Percentiles rank a stretch among this genome's conserved stretches.
phyloP scores from a whole-genome alignment of 2,888 invertebrate species.

The Mactromeris polynyma region DNA sequence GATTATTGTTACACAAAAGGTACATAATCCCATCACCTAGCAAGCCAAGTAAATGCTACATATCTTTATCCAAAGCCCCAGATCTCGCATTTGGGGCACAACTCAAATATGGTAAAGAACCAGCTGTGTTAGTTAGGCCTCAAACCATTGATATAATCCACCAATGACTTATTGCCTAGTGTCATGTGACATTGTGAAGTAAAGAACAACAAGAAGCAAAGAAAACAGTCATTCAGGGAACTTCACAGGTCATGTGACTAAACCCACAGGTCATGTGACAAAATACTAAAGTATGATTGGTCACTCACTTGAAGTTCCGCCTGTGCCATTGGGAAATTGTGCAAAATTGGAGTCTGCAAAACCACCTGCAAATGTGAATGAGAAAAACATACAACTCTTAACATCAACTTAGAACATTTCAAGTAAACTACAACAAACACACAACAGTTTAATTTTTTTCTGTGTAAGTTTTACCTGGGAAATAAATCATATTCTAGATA shows the following conservation, averaged over 20 bases:
- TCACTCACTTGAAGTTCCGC: conserved; percentile 64
- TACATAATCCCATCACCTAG: not conserved
- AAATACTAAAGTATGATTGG: conserved; percentile 15
- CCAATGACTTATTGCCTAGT: not conserved
- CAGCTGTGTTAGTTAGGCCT: too few relatives aligned
- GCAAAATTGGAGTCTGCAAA: conserved; percentile 63
- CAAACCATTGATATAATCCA: too few relatives aligned
- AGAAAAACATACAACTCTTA: too few relatives aligned
- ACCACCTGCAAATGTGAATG: conserved; percentile 38
- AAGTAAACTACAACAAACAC: too few relatives aligned
- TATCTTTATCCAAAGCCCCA: not conserved
- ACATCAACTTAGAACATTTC: too few relatives aligned
- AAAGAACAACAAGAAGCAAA: not conserved
- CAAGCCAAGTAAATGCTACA: not conserved
- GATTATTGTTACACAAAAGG: not conserved
- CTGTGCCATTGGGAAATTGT: conserved; percentile 63
- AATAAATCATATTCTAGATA: too few relatives aligned
- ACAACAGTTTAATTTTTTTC: too few relatives aligned
- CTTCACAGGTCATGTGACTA: conserved; percentile 1
- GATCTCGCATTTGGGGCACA: too few relatives aligned
- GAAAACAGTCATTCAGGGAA: not conserved
- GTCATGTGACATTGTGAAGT: conserved; percentile 14
- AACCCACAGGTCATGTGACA: conserved; percentile 22
- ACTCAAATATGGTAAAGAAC: too few relatives aligned
- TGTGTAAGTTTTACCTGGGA: too few relatives aligned